Conservation (phyloP, 2,113 vertebrate species). For the Leuciscus idus region DNA sequence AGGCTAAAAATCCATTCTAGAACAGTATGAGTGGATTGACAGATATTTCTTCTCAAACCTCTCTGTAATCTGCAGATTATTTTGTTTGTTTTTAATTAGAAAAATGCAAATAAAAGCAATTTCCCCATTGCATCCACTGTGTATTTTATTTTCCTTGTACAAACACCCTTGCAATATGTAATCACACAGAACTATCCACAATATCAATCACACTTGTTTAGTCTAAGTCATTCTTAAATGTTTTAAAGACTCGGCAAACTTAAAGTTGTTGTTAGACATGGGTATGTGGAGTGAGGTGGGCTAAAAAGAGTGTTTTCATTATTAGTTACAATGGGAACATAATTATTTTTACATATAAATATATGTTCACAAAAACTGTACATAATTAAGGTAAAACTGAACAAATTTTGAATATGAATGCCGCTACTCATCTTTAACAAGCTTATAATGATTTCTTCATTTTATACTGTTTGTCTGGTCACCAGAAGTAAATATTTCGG, state of each 20-base stretch:
- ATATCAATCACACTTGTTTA: not conserved
- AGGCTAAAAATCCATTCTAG: not conserved
- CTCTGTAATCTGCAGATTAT: not conserved
- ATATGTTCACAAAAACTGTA: not conserved
- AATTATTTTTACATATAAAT: no score
- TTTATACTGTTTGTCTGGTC: slow-evolving; percentile 3
- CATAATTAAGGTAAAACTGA: not conserved
- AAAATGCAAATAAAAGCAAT: slow-evolving; percentile 13
- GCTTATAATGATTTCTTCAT: not conserved
- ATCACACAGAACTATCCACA: not conserved
- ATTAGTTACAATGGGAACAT: not conserved
- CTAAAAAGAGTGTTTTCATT: not conserved
- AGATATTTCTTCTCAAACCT: not conserved
- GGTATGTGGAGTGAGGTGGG: not conserved
- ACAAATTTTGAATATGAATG: not conserved
- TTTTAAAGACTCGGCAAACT: not conserved
- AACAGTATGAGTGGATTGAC: not conserved
- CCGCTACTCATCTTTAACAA: not conserved
- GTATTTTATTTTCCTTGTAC: not conserved
- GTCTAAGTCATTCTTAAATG: not conserved
- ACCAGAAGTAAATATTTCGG: not conserved
- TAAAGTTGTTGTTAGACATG: not conserved
- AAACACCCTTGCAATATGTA: not conserved
- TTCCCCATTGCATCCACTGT: not conserved
- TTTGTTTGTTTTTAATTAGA: not conserved